Evolutionary conservation across 2,797 vertebrate genomes (phyloP).

Genomic region (Coregonus ussuriensis): DNA sequence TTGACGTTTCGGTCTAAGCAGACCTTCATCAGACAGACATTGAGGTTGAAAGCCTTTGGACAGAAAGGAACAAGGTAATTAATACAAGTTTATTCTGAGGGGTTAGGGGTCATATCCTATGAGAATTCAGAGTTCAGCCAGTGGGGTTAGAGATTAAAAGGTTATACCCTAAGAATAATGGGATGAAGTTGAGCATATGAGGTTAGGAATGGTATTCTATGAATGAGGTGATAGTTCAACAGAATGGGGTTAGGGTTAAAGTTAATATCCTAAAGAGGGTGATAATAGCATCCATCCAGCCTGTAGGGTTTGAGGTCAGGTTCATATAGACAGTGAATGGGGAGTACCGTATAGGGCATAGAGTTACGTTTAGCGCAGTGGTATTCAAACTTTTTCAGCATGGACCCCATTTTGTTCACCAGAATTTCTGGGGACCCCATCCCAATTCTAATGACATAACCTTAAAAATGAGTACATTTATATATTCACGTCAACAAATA

Average conservation of each 20-base stretch:
- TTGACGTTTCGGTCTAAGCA: too few relatives aligned
- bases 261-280: background rate
- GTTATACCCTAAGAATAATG: background rate
- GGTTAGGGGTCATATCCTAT: background rate
- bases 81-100: too few relatives aligned
- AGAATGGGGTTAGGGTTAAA: conserved; percentile 6
- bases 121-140: too few relatives aligned
- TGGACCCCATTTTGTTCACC: too few relatives aligned
- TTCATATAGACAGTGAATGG: background rate
- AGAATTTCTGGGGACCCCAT: too few relatives aligned
- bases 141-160: too few relatives aligned
- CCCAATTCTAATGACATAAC: too few relatives aligned
- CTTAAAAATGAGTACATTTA: too few relatives aligned
- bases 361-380: background rate
- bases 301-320: background rate
- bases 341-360: too few relatives aligned
- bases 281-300: background rate
- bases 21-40: background rate
- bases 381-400: too few relatives aligned
- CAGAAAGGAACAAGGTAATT: background rate
- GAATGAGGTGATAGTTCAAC: conserved; percentile 7
- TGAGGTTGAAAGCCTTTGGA: background rate
- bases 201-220: conserved; percentile 22
- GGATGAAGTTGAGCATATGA: conserved; percentile 29
- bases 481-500: too few relatives aligned